Percentiles rank a stretch among this genome's conserved stretches.
Evolutionary conservation across 2,113 vertebrate genomes (phyloP).

Genomic region (Dascyllus trimaculatus): DNA sequence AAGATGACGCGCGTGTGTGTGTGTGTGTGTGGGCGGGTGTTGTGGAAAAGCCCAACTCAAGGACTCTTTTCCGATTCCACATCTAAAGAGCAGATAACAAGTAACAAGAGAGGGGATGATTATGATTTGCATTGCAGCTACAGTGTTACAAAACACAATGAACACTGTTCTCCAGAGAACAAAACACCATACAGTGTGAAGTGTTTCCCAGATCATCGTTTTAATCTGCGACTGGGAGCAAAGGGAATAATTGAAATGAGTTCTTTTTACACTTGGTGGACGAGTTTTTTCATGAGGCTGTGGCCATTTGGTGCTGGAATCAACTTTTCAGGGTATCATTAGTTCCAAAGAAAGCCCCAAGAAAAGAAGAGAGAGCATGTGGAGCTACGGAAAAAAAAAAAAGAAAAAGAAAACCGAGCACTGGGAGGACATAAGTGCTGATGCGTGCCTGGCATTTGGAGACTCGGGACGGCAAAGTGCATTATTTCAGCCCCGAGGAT

Average conservation of each 20-base stretch:
- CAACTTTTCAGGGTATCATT: constrained; percentile 60
- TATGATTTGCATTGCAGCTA: constrained; percentile 61
- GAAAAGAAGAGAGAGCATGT: constrained; percentile 30
- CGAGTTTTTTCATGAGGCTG: constrained; percentile 33
- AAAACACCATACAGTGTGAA: constrained; percentile 41
- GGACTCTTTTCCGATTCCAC: constrained; percentile 56
- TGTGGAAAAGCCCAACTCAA: constrained; percentile 50
- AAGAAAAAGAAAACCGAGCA: constrained; percentile 6
- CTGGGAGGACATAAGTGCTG: constrained; percentile 62
- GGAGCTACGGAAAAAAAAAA: background rate
- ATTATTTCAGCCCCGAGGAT: constrained; percentile 67
- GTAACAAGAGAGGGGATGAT: constrained; percentile 59
- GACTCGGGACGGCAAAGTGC: constrained; percentile 55
- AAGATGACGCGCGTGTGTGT: constrained; percentile 9
- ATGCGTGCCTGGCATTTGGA: constrained; percentile 65
- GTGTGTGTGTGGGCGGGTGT: constrained; percentile 34
- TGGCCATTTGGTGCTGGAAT: constrained; percentile 36
- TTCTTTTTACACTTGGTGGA: constrained; percentile 31
- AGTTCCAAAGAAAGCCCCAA: constrained; percentile 57
- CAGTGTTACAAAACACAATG: constrained; percentile 47
- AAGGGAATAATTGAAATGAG: constrained; percentile 52
- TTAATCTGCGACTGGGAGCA: constrained; percentile 57
- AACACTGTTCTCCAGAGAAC: constrained; percentile 48
- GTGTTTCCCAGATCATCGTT: constrained; percentile 55
- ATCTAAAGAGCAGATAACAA: constrained; percentile 70